Evolutionary conservation across 2,113 vertebrate genomes (phyloP).

Genomic region (Macaca mulatta): DNA sequence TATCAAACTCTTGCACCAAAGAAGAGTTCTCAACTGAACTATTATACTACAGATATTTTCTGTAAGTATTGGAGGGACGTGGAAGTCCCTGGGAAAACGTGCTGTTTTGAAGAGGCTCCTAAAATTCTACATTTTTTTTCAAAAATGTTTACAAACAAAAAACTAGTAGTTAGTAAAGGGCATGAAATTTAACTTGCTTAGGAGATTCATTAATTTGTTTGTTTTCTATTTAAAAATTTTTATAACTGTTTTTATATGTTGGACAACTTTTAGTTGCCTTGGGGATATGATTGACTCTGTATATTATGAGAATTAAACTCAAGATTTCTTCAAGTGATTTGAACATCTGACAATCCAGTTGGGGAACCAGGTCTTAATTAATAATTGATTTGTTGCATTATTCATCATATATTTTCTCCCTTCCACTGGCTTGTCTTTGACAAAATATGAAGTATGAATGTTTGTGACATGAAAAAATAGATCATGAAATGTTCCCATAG

Average conservation of each 20-base stretch:
- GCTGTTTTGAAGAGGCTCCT: neutral
- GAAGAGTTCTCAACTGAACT: neutral
- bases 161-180: neutral
- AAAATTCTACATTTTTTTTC: neutral
- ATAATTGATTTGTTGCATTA: neutral
- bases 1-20: neutral
- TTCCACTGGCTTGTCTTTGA: neutral
- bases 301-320: neutral
- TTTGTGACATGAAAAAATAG: neutral
- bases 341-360: neutral
- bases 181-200: neutral
- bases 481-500: neutral
- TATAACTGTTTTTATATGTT: neutral
- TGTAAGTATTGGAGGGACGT: neutral
- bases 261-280: neutral
- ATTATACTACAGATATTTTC: neutral
- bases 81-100: neutral
- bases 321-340: neutral
- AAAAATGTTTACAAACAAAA: neutral
- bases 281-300: neutral
- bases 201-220: neutral
- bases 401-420: neutral
- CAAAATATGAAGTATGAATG: neutral
- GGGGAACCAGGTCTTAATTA: neutral
- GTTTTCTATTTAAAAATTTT: neutral